Evolutionary conservation across 2,113 vertebrate species (phyloP).

Genomic region (Oncorhynchus clarkii): DNA sequence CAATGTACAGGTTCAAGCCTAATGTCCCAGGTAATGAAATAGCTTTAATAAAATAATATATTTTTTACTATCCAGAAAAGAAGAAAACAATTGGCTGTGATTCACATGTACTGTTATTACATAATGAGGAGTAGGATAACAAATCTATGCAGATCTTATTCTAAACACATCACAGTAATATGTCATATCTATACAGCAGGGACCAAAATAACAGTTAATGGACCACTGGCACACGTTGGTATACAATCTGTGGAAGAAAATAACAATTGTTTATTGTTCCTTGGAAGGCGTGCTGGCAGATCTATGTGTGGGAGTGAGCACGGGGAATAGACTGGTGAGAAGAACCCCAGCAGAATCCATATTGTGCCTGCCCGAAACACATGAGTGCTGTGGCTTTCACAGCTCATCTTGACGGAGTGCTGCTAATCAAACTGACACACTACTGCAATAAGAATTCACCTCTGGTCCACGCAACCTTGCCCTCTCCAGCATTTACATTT

Average conservation of each 20-base stretch:
- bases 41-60: neutral
- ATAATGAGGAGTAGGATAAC: neutral
- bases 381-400: neutral
- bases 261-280: neutral
- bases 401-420: slow-evolving; percentile 12
- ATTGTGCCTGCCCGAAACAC: slow-evolving; percentile 10
- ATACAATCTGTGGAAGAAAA: neutral
- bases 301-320: neutral
- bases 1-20: neutral
- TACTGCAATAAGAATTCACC: slow-evolving; percentile 28
- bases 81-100: neutral
- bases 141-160: no score
- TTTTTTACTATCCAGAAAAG: neutral
- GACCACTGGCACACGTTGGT: neutral
- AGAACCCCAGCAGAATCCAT: neutral
- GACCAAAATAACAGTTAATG: neutral
- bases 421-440: slow-evolving; percentile 29
- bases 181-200: neutral
- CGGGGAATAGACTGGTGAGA: neutral
- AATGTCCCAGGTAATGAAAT: neutral
- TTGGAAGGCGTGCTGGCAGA: neutral
- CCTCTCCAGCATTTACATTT: slow-evolving; percentile 28
- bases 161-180: neutral
- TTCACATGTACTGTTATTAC: neutral
- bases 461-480: slow-evolving; percentile 33